Percentiles rank a stretch among this genome's conserved stretches.
These are phyloP conservation scores for Heliconius cydno DNA, from an alignment of 2,888 invertebrate genomes.

Conservation along the genomic window DNA sequence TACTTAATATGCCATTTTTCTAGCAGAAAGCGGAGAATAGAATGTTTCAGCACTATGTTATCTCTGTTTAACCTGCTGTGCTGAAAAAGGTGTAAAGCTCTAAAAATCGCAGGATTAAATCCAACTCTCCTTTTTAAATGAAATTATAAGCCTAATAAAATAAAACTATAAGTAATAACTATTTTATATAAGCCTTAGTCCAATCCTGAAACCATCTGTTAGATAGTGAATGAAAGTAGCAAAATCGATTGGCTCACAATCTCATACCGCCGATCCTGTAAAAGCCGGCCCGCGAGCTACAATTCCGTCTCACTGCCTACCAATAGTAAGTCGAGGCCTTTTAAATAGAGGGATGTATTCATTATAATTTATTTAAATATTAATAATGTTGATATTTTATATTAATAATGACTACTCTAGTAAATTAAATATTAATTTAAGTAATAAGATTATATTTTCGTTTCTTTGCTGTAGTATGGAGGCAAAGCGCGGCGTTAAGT, in stretches of 20 bases:
- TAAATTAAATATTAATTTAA: too few relatives aligned
- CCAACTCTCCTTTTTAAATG: background rate
- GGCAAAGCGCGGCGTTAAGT: too few relatives aligned
- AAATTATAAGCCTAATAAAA: slow-evolving; percentile 1
- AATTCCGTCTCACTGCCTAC: slow-evolving; percentile 61
- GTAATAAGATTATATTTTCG: too few relatives aligned
- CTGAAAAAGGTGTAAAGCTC: too few relatives aligned
- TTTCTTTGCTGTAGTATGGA: too few relatives aligned
- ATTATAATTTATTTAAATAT: background rate
- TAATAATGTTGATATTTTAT: background rate
- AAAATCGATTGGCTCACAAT: slow-evolving; percentile 62
- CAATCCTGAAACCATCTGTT: slow-evolving; percentile 41
- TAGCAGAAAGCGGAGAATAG: too few relatives aligned
- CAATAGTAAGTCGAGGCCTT: slow-evolving; percentile 50
- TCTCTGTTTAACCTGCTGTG: too few relatives aligned
- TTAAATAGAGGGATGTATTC: slow-evolving; percentile 18
- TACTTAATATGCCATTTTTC: too few relatives aligned
- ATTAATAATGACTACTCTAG: too few relatives aligned
- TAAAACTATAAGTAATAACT: background rate
- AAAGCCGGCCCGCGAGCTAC: slow-evolving; percentile 60
- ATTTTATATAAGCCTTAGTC: background rate
- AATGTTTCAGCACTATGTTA: too few relatives aligned
- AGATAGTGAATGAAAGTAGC: slow-evolving; percentile 51
- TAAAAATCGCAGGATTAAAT: too few relatives aligned
- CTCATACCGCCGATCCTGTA: slow-evolving; percentile 50